These are phyloP conservation scores for Tolmerus cingulatus DNA, from an alignment of 2,888 invertebrate species.

Conservation along the genomic window DNA sequence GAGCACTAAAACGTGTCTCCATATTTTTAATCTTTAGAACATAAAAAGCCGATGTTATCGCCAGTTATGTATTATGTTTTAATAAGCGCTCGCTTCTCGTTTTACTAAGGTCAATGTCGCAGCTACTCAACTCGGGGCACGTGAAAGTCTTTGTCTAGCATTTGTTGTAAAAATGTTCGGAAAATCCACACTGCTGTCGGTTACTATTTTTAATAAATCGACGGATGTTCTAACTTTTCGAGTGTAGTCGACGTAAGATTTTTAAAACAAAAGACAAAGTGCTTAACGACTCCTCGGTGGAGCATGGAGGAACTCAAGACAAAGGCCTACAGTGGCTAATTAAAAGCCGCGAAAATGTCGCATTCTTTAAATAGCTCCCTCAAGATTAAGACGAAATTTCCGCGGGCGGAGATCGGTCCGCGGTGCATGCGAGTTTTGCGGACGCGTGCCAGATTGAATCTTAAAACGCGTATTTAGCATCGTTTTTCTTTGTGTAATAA, in stretches of 20 bases:
- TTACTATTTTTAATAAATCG: neutral
- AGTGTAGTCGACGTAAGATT: neutral
- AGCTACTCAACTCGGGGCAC: neutral
- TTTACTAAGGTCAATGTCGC: neutral
- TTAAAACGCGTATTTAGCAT: neutral
- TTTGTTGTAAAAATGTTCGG: neutral
- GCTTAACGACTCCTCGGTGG: neutral
- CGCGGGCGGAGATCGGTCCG: neutral
- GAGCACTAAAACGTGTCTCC: neutral
- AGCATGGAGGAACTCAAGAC: neutral
- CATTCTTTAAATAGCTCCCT: neutral
- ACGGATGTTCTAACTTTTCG: neutral
- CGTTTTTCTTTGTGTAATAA: neutral
- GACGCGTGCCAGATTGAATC: neutral
- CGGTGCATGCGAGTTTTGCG: neutral
- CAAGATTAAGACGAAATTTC: neutral
- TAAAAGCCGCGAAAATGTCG: neutral
- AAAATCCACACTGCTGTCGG: neutral
- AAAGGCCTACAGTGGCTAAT: neutral
- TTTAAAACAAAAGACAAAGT: neutral
- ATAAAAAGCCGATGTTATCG: neutral
- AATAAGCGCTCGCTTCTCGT: neutral
- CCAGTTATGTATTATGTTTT: neutral
- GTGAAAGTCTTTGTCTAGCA: neutral
- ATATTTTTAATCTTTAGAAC: neutral